phyloP scores from a whole-genome alignment of 2,797 vertebrate species.

The Meda fulgida region DNA sequence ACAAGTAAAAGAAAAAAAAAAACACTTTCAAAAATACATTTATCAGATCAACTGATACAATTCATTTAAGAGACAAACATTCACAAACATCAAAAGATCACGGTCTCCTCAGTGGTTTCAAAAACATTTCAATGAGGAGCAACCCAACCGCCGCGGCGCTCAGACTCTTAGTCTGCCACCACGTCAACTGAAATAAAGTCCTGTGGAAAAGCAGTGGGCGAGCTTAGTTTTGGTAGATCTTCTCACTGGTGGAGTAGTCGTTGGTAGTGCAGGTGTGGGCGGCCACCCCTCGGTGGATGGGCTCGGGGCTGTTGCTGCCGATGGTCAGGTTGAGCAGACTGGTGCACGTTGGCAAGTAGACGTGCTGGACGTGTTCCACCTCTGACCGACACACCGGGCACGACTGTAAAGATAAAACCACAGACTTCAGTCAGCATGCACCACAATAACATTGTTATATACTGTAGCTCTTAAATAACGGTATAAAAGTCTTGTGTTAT shows the following conservation, averaged over 20 bases:
- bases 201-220: constrained; percentile 46
- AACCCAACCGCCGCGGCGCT: neutral
- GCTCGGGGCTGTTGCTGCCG: constrained; percentile 64
- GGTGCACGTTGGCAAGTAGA: constrained; percentile 96
- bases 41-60: constrained; percentile 83
- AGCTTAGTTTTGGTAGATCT: constrained; percentile 76
- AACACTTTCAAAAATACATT: constrained; percentile 39
- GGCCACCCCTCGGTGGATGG: constrained; percentile 72
- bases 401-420: constrained; percentile 70
- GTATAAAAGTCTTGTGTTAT: neutral
- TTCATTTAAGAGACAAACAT: constrained; percentile 65
- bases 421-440: neutral
- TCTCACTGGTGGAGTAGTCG: constrained; percentile 74
- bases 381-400: constrained; percentile 94
- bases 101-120: constrained; percentile 43
- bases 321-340: constrained; percentile 92
- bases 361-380: constrained; percentile 93
- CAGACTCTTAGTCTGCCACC: neutral
- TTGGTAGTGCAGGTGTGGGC: constrained; percentile 75
- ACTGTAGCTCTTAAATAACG: neutral
- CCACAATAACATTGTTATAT: neutral
- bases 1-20: constrained; percentile 22
- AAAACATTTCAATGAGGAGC: neutral
- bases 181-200: constrained; percentile 38
- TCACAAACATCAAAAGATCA: constrained; percentile 48